Conservation (phyloP, 2,113 vertebrate species). For the Rhizomys pruinosus region DNA sequence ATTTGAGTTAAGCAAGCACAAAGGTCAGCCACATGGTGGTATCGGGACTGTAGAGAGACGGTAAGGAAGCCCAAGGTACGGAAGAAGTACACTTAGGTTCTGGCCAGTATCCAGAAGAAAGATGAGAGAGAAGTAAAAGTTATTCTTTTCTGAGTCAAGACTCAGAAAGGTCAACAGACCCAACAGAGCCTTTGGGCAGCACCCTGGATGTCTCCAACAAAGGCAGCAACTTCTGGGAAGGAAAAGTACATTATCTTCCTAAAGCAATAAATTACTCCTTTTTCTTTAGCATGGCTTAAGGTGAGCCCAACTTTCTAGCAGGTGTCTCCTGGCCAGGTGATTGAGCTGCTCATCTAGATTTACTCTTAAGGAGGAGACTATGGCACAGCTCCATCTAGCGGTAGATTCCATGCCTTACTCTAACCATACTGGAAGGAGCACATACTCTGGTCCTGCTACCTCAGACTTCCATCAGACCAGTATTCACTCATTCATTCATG, state of each 20-base stretch:
- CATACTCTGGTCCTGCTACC: not conserved
- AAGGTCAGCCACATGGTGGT: not conserved
- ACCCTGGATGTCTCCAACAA: no score
- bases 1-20: not conserved
- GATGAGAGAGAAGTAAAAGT: not conserved
- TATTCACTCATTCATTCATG: not conserved
- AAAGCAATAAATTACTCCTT: not conserved
- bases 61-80: not conserved
- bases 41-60: not conserved
- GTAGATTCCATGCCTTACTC: not conserved
- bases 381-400: no score
- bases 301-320: not conserved
- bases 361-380: not conserved
- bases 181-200: no score
- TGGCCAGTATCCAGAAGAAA: not conserved
- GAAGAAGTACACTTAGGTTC: not conserved
- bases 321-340: not conserved
- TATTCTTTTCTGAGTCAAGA: not conserved
- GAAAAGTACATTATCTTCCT: no score
- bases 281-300: not conserved
- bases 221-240: no score
- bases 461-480: not conserved
- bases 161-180: not conserved
- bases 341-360: not conserved
- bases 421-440: not conserved